Evolutionary conservation across 2,797 vertebrate genomes (phyloP), one percentile per base, ranked within the genome.

Genomic region (Loriculus beryllinus): DNA sequence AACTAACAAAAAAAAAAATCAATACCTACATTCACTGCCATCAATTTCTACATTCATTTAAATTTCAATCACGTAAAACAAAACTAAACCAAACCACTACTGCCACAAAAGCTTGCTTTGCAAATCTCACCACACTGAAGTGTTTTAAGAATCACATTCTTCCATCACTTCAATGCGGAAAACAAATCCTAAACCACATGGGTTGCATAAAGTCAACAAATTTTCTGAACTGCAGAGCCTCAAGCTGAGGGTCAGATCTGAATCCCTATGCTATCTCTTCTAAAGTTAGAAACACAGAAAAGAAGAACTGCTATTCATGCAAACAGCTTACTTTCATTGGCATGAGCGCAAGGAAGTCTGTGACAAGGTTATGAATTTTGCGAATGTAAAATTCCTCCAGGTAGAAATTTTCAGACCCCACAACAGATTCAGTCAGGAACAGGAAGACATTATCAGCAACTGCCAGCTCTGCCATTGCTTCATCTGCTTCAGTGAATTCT

Each of bases 321-420:
- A 67, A 75, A 35, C 15, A 35, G 95, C 97, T 94, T 92, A 99
- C 99, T 98, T 99, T 99, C 99, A 99, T 99, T 49, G 99, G 99
- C 99, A 99, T 99, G n/a, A 99, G 98, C 1, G 99, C 98, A 82
- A 99, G 98, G 83, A 99, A 99, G 96, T 99, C 99, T 23, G 99
- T 99, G 95, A 99, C 98, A 56, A 99, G 98, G 49, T 98, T 98
- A 97, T 99, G 99, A 43, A 98, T 97, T 86, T 99, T 98, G 10
- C 99, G 99, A 79, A 99, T 98, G 93, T 99, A 99, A 97, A 99
- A 99, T 91, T 99, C 99, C 40, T 99, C 99, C 85, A 98, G 98
- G 87, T 96, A 95, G 77, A 99, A 99, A 84, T 98, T 98, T 94
- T 99, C 99, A 74, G 99, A 98, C 25, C 97, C 98, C 93, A 99